A percentile compares a stretch with the other conserved stretches of the same genome.
Conservation (phyloP, 2,797 vertebrate genomes). For the Myotis planiceps region DNA sequence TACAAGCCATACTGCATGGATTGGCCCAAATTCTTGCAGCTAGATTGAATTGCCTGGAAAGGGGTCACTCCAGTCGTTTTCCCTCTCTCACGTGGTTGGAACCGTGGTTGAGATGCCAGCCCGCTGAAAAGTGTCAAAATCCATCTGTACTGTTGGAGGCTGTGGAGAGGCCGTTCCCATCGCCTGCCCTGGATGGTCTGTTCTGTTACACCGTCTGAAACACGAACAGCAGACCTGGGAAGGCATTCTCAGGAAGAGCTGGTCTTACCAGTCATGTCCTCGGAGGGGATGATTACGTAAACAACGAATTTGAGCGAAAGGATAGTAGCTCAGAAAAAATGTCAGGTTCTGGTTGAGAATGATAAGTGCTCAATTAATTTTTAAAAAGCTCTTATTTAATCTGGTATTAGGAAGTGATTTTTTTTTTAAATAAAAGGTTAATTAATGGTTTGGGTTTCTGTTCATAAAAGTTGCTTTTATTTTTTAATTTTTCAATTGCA, state of each 20-base stretch:
- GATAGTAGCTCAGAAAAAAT: background rate
- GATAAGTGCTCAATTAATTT: background rate
- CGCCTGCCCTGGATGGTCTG: slow-evolving; percentile 21
- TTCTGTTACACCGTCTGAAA: slow-evolving; percentile 38
- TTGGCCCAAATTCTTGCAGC: background rate
- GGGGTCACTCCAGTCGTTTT: background rate
- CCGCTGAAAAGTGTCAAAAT: slow-evolving; percentile 50
- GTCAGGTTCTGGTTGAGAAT: background rate
- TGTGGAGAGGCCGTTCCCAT: slow-evolving; percentile 50
- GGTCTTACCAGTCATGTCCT: slow-evolving; percentile 12
- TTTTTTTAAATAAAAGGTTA: background rate
- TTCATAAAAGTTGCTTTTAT: slow-evolving; percentile 57
- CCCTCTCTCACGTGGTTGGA: background rate
- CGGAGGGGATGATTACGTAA: background rate
- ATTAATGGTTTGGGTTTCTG: slow-evolving; percentile 52
- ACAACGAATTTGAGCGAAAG: slow-evolving; percentile 33
- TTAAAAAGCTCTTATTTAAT: background rate
- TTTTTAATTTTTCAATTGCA: background rate
- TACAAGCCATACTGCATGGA: background rate
- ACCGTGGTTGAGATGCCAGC: slow-evolving; percentile 18
- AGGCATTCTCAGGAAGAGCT: slow-evolving; percentile 29
- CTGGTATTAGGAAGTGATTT: background rate
- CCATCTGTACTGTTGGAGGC: slow-evolving; percentile 47
- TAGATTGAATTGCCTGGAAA: background rate
- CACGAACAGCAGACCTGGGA: slow-evolving; percentile 51